Evolutionary conservation across 2,113 vertebrate species (phyloP), one percentile per base, ranked within the genome.

Genomic region (Rhegmatorhina hoffmannsi): DNA sequence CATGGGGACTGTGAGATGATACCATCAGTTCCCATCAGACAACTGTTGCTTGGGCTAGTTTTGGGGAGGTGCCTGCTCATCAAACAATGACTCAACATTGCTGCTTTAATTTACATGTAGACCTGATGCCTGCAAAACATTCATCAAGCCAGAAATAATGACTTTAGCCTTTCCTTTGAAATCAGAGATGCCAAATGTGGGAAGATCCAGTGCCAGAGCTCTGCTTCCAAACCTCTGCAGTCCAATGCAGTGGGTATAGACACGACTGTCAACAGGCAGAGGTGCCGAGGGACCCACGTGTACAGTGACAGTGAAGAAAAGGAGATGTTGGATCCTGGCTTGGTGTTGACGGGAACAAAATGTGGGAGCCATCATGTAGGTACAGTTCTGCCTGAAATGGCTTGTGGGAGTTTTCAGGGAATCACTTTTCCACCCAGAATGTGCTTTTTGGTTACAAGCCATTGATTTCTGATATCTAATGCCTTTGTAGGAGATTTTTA

Each of bases 331-430:
- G 99, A 99, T 95, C 99, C 99, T 7, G 99, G 99, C 36, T 97
- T 99, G 90, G 99, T 99, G 97, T 92, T 99, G 98, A 99, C 99
- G 0, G 99, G 99, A 49, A 99, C 99, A 70, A 99, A 99, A 95
- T 99, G 99, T 87, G 99, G 98, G 6, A 96, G 97, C n/a, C 98
- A 98, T 89, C 98, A 99, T 44, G 99, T 99, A 90, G 86, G 98
- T 97, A 64, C 28, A 80, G 17, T 19, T 34, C 47, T 50, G 46
- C 20, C 18, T 72, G 33, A 49, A 64, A 47, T 15, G 40, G 21
- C 33, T 3, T 56, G 43, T 33, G 24, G 25, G 18, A 34, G 55
- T 5, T 29, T 56, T 84, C 76, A 72, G 10, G 5, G 17, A 33
- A 3, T 66, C 7, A 3, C 17, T 62, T 68, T 67, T 44, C 44